Evolutionary conservation across 2,888 invertebrate species (phyloP).

Genomic region (Unio pictorum): DNA sequence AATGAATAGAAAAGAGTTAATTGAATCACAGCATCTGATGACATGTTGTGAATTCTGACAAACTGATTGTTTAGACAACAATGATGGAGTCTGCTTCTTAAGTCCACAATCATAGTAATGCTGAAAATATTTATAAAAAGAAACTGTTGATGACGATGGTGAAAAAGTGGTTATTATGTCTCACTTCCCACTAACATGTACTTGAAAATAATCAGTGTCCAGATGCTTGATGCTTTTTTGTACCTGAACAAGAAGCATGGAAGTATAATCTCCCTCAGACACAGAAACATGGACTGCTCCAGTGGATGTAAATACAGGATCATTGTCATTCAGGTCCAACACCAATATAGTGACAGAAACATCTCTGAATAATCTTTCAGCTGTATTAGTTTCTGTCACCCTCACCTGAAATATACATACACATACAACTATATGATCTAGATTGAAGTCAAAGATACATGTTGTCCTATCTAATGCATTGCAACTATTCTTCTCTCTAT

Average conservation of each 20-base stretch:
- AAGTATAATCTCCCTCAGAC: slow-evolving; percentile 31
- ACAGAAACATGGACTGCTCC: slow-evolving; percentile 26
- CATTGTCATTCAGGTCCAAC: slow-evolving; percentile 59
- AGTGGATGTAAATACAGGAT: slow-evolving; percentile 43
- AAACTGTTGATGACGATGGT: no score
- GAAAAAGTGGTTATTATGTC: not conserved
- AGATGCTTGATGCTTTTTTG: not conserved
- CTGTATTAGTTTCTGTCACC: slow-evolving; percentile 46
- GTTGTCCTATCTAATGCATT: no score
- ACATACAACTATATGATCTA: not conserved
- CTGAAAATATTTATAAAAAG: not conserved
- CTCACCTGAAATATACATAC: slow-evolving; percentile 35
- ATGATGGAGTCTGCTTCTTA: no score
- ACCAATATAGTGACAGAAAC: slow-evolving; percentile 43
- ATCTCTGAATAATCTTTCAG: slow-evolving; percentile 24
- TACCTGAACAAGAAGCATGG: slow-evolving; percentile 8
- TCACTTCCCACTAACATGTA: not conserved
- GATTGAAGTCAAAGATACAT: no score
- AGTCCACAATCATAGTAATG: not conserved
- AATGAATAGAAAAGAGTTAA: no score
- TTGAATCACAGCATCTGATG: no score
- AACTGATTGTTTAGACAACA: no score
- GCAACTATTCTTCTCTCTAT: no score
- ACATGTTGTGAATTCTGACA: no score
- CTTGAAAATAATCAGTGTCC: not conserved